Percentiles rank a stretch among this genome's conserved stretches.
phyloP scores from a whole-genome alignment of 2,113 vertebrate species.

The Atractosteus spatula region DNA sequence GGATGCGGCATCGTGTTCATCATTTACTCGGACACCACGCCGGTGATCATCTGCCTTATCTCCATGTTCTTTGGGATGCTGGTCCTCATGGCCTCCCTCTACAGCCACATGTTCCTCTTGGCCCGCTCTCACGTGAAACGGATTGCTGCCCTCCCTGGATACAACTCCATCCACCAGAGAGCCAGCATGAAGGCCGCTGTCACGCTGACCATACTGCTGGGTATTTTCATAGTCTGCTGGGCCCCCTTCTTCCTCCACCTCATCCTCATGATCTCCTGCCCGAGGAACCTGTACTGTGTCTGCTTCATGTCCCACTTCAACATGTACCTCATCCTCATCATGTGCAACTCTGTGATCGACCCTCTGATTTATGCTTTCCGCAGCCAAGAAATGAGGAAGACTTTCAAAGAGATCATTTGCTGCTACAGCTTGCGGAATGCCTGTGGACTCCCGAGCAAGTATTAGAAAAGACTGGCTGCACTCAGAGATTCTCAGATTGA shows the following conservation, averaged over 20 bases:
- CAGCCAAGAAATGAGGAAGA: constrained; percentile 93
- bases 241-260: constrained; percentile 94
- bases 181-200: constrained; percentile 87
- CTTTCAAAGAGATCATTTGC: constrained; percentile 88
- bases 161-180: constrained; percentile 73
- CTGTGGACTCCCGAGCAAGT: constrained; percentile 67
- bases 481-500: too few species aligned
- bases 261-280: constrained; percentile 91
- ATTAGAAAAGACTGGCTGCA: constrained; percentile 45
- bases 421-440: constrained; percentile 68
- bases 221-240: constrained; percentile 93
- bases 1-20: constrained; percentile 92
- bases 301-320: constrained; percentile 98
- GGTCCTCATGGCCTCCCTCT: constrained; percentile 88
- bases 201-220: constrained; percentile 87
- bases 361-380: constrained; percentile 93
- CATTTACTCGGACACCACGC: constrained; percentile 85
- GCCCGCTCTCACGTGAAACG: constrained; percentile 84
- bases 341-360: constrained; percentile 93
- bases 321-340: constrained; percentile 95
- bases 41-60: constrained; percentile 87
- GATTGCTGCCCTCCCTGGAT: constrained; percentile 80
- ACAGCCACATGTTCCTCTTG: constrained; percentile 94
- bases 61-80: constrained; percentile 93
- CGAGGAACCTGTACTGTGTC: constrained; percentile 87